Evolutionary conservation across 1,140 invertebrate species (phyloP).

Genomic region (Meloidogyne exigua): DNA sequence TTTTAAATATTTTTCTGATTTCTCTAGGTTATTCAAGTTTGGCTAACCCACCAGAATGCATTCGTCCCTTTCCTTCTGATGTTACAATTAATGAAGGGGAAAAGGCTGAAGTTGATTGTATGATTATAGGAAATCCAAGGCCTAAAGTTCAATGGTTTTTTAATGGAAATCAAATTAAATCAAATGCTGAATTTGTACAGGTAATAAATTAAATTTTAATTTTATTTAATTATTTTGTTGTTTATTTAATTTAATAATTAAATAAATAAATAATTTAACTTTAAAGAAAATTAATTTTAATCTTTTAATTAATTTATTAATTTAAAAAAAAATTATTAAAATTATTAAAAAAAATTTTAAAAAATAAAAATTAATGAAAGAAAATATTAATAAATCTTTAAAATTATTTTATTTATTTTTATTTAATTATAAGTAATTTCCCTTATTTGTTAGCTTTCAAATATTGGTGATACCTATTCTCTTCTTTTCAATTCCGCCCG

Average conservation of each 20-base stretch:
- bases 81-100: constrained; percentile 65
- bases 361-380: no score
- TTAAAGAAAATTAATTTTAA: no score
- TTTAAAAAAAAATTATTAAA: no score
- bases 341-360: no score
- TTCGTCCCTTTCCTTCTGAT: constrained; percentile 57
- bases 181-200: constrained; percentile 54
- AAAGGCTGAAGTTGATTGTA: constrained; percentile 65
- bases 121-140: constrained; percentile 66
- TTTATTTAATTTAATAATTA: no score
- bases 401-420: no score
- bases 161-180: constrained; percentile 65
- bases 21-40: constrained; percentile 49
- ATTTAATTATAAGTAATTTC: no score
- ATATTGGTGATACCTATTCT: constrained; percentile 65
- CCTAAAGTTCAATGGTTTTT: constrained; percentile 68
- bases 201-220: constrained; percentile 26
- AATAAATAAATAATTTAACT: no score
- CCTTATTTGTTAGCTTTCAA: no score
- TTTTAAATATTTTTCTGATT: background rate
- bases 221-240: background rate
- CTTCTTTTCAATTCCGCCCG: constrained; percentile 57
- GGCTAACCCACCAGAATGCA: constrained; percentile 57
- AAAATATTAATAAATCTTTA: no score
- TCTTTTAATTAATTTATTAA: no score